These are phyloP conservation scores for Melipona quadrifasciata DNA, from an alignment of 1,140 invertebrate species.

Conservation along the genomic window DNA sequence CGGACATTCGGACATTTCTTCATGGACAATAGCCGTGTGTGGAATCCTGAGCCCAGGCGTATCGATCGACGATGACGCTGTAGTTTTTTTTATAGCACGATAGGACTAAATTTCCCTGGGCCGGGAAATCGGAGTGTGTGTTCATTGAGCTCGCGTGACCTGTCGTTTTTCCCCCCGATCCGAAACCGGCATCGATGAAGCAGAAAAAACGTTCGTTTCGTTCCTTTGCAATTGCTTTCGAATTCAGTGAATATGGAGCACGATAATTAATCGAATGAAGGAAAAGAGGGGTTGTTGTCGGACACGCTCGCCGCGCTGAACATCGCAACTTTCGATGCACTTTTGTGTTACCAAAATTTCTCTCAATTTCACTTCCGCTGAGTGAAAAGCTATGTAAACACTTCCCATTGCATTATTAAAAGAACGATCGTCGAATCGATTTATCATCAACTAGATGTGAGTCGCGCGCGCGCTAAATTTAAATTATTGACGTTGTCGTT, in stretches of 20 bases:
- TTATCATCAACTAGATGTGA: too few relatives aligned
- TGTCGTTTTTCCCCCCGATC: not conserved
- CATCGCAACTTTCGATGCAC: too few relatives aligned
- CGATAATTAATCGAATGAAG: not conserved
- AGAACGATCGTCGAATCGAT: too few relatives aligned
- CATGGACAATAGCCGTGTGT: not conserved
- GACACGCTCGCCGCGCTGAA: not conserved
- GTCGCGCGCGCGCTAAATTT: too few relatives aligned
- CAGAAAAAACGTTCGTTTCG: not conserved
- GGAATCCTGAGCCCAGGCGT: not conserved
- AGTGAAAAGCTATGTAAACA: too few relatives aligned
- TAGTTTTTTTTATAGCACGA: conserved; percentile 9
- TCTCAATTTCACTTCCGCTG: too few relatives aligned
- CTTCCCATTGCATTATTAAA: too few relatives aligned
- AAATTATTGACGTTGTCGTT: too few relatives aligned
- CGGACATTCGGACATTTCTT: not conserved
- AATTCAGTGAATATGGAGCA: not conserved
- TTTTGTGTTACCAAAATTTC: too few relatives aligned
- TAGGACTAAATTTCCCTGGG: not conserved
- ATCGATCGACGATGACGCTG: conserved; percentile 45
- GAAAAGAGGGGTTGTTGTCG: not conserved
- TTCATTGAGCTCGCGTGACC: conserved; percentile 24
- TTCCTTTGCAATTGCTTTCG: not conserved
- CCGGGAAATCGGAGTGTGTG: not conserved
- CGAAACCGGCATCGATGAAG: not conserved